phyloP scores from a whole-genome alignment of 2,113 vertebrate species.

The Aptenodytes forsteri region DNA sequence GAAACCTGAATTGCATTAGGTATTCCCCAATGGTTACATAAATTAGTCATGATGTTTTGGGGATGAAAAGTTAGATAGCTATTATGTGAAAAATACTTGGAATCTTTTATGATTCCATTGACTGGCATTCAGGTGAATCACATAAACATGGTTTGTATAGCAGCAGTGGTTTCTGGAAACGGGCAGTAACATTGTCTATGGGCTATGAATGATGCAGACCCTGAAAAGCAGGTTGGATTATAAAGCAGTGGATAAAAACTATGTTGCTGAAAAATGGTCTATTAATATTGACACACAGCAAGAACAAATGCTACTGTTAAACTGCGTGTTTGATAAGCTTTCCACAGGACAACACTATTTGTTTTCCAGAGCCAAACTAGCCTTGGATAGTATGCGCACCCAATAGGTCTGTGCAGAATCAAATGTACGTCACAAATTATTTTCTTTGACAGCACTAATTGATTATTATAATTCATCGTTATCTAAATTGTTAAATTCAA shows the following conservation, averaged over 20 bases:
- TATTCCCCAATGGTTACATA: slow-evolving; percentile 50
- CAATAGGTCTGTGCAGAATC: slow-evolving; percentile 4
- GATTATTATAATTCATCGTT: slow-evolving; percentile 60
- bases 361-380: slow-evolving; percentile 3
- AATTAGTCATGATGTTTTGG: slow-evolving; percentile 64
- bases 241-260: slow-evolving; percentile 51
- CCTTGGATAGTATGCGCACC: neutral
- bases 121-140: slow-evolving; percentile 35
- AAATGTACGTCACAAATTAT: slow-evolving; percentile 13
- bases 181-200: neutral
- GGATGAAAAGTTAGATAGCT: slow-evolving; percentile 32
- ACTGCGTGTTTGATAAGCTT: slow-evolving; percentile 18
- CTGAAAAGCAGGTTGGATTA: slow-evolving; percentile 32
- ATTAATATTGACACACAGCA: slow-evolving; percentile 43
- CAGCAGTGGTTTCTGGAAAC: slow-evolving; percentile 21
- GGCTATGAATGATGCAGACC: neutral
- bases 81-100: slow-evolving; percentile 35
- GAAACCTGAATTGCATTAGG: slow-evolving; percentile 41
- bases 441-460: slow-evolving; percentile 38
- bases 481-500: slow-evolving; percentile 54
- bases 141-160: neutral
- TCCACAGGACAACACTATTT: neutral
- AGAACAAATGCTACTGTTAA: slow-evolving; percentile 39
- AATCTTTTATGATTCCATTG: slow-evolving; percentile 15
- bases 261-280: slow-evolving; percentile 44